These are phyloP conservation scores for Sebastes diaconus DNA, from an alignment of 2,797 vertebrate species.

Conservation along the genomic window DNA sequence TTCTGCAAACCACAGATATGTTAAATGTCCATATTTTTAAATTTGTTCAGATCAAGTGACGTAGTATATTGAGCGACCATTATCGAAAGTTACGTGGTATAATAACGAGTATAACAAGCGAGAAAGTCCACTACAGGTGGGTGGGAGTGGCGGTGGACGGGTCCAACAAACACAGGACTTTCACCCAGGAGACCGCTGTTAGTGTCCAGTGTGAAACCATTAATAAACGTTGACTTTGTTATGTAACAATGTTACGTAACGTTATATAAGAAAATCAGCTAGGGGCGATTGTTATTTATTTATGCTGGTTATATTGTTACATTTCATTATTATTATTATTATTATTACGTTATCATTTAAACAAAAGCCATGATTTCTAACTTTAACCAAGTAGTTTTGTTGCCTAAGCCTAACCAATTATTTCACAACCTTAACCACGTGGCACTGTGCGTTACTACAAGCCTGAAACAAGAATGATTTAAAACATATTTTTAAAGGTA, in stretches of 20 bases:
- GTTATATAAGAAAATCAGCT: neutral
- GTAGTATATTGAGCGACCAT: too few relatives aligned
- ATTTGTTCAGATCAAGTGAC: neutral
- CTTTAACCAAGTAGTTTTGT: neutral
- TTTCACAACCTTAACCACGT: neutral
- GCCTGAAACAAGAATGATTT: neutral
- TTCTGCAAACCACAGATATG: too few relatives aligned
- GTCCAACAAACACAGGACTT: neutral
- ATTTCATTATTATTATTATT: too few relatives aligned
- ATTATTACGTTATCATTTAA: neutral
- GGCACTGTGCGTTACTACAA: neutral
- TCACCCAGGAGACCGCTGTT: neutral
- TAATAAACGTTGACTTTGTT: neutral
- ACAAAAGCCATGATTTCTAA: neutral
- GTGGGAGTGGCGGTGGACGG: too few relatives aligned
- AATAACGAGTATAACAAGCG: neutral
- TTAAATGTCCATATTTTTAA: fast-evolving
- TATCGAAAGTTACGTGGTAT: neutral
- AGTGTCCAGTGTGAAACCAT: neutral
- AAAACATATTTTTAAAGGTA: neutral
- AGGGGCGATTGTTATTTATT: neutral
- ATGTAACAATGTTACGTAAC: neutral
- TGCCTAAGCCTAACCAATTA: too few relatives aligned
- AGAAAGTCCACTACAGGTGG: too few relatives aligned
- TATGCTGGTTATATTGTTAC: neutral